These are phyloP conservation scores for Sterrhoptilus dennistouni DNA, from an alignment of 2,113 vertebrate species.

Conservation along the genomic window DNA sequence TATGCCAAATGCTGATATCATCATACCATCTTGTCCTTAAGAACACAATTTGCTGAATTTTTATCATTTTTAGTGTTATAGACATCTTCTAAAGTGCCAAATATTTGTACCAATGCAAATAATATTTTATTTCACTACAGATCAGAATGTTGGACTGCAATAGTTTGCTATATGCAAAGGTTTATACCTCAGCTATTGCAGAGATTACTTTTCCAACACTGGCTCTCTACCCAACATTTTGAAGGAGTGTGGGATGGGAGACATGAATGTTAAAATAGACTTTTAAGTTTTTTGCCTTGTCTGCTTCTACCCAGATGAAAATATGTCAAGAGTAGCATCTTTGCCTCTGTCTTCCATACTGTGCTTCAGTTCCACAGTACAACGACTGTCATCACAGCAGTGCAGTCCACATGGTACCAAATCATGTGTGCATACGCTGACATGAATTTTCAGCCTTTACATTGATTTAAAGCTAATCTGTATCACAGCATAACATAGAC, in stretches of 20 bases:
- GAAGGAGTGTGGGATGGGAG: not conserved
- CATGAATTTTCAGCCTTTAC: not conserved
- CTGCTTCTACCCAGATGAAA: not conserved
- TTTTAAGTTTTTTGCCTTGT: not conserved
- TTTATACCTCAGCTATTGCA: not conserved
- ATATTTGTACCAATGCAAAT: not conserved
- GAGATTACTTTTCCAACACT: not conserved
- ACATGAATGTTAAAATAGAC: not conserved
- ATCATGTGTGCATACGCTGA: not conserved
- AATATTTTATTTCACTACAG: not conserved
- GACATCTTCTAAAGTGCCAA: not conserved
- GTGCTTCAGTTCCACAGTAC: fast-evolving
- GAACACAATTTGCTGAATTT: not conserved
- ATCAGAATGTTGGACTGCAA: not conserved
- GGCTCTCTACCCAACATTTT: not conserved
- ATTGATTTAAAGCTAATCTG: not conserved
- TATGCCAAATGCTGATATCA: not conserved
- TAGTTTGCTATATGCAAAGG: not conserved
- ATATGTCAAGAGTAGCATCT: not conserved
- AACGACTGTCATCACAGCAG: not conserved
- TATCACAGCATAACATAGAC: not conserved
- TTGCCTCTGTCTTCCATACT: not conserved
- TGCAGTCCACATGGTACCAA: not conserved
- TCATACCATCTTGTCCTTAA: not conserved
- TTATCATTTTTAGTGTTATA: not conserved